These are phyloP conservation scores for Pandion haliaetus DNA, from an alignment of 2,113 vertebrate genomes.

Conservation along the genomic window DNA sequence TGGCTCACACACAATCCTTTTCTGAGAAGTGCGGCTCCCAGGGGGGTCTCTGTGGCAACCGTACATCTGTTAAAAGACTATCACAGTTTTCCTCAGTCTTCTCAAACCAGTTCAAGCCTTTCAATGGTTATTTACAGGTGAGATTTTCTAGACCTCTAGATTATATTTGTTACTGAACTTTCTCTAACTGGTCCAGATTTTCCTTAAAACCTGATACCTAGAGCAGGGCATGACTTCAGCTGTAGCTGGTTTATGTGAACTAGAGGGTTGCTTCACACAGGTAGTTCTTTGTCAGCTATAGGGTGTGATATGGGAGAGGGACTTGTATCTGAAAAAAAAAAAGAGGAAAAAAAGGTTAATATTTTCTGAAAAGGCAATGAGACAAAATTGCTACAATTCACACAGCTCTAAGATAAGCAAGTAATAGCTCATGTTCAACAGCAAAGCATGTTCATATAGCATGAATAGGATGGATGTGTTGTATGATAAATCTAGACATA, in stretches of 20 bases:
- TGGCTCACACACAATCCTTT: not conserved
- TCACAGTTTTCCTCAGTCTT: not conserved
- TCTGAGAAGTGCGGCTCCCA: not conserved
- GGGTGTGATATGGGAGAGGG: not conserved
- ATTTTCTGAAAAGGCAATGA: constrained; percentile 32
- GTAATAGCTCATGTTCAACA: constrained; percentile 63
- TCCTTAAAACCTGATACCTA: not conserved
- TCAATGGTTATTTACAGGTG: not conserved
- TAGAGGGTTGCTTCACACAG: not conserved
- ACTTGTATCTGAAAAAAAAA: not conserved
- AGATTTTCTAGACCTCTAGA: not conserved
- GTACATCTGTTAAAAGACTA: not conserved
- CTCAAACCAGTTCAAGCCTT: not conserved
- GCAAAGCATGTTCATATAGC: constrained; percentile 58
- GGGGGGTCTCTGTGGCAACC: not conserved
- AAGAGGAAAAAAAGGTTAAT: not conserved
- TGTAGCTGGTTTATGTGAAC: not conserved
- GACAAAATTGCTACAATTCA: constrained; percentile 45
- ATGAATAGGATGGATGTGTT: constrained; percentile 64
- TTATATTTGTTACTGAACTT: not conserved
- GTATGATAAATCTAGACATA: constrained; percentile 58
- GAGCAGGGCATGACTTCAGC: not conserved
- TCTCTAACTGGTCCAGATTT: not conserved
- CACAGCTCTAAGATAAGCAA: constrained; percentile 50
- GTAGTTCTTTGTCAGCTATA: not conserved